These are phyloP conservation scores for Amiota minor DNA, from an alignment of 2,888 invertebrate species.

Conservation along the genomic window DNA sequence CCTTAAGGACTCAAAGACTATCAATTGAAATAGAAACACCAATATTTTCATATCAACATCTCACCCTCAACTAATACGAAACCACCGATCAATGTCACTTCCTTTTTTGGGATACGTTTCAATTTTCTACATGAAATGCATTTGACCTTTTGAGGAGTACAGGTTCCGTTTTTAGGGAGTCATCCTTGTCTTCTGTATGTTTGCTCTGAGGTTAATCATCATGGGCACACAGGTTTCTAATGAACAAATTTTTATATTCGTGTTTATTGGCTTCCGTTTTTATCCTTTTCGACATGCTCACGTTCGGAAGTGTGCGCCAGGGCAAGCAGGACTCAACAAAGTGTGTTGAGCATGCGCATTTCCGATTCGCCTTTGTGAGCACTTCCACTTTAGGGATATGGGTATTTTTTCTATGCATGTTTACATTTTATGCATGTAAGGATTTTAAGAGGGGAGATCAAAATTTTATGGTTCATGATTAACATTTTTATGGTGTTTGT, in stretches of 20 bases:
- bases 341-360: conserved; percentile 23
- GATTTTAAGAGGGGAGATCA: background rate
- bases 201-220: background rate
- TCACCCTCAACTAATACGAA: conserved; percentile 19
- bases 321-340: background rate
- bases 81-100: background rate
- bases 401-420: background rate
- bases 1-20: background rate
- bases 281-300: conserved; percentile 18
- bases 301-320: background rate
- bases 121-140: background rate
- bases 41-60: conserved; percentile 26
- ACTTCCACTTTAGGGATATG: conserved; percentile 25
- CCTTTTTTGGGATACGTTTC: conserved; percentile 14
- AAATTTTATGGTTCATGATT: conserved; percentile 12
- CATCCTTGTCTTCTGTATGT: background rate
- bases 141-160: conserved; percentile 13
- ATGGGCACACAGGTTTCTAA: background rate
- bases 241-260: conserved; percentile 18
- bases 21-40: background rate
- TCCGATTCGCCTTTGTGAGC: background rate
- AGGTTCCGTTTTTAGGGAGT: conserved; percentile 19
- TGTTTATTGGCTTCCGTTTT: conserved; percentile 19
- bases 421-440: background rate
- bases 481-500: background rate